A percentile compares a stretch with the other conserved stretches of the same genome.
Evolutionary conservation across 2,113 vertebrate genomes (phyloP).

Genomic region (Aythya baeri): DNA sequence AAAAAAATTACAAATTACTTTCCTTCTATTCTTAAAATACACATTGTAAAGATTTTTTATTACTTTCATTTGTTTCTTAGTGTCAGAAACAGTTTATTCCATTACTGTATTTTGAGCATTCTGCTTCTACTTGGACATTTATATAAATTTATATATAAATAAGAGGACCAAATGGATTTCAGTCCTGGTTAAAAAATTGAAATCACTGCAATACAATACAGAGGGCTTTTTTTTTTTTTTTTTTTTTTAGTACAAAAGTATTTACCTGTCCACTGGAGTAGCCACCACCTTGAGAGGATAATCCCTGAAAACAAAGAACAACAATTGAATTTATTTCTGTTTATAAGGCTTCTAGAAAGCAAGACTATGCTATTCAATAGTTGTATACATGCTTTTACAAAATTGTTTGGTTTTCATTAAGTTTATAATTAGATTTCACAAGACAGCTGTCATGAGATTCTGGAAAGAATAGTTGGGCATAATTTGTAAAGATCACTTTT

Average conservation of each 20-base stretch:
- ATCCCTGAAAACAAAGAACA: conserved; percentile 33
- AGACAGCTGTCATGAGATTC: not conserved
- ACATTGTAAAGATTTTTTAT: not conserved
- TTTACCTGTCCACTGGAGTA: conserved; percentile 49
- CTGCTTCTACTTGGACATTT: not conserved
- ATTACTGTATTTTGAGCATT: not conserved
- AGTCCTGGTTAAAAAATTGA: not conserved
- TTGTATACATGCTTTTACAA: not conserved
- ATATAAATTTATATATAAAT: not conserved
- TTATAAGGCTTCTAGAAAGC: not conserved
- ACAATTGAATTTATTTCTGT: not conserved
- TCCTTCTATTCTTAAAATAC: not conserved
- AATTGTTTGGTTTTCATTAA: not conserved
- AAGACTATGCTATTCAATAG: not conserved
- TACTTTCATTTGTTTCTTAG: not conserved
- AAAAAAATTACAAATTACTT: not conserved
- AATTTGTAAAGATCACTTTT: not conserved
- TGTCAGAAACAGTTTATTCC: not conserved
- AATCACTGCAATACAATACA: not conserved
- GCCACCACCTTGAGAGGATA: conserved; percentile 50
- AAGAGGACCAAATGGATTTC: not conserved
- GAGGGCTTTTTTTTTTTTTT: not conserved
- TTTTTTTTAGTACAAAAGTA: not conserved
- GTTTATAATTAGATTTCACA: not conserved
- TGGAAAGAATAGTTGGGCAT: not conserved